Conservation (phyloP, 2,113 vertebrate species). For the Anhinga anhinga region DNA sequence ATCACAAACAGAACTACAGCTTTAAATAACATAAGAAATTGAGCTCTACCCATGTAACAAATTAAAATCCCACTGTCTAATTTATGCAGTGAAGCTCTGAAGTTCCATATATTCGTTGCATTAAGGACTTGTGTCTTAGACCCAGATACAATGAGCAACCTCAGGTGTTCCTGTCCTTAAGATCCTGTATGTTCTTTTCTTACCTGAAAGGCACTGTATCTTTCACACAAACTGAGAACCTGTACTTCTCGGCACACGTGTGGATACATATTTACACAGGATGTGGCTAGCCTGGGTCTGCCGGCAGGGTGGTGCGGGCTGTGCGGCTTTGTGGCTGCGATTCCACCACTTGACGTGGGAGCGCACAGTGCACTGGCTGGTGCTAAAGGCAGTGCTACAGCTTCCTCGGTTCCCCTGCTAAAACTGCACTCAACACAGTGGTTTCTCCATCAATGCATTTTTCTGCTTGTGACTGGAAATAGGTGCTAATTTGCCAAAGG, state of each 20-base stretch:
- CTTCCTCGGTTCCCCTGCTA: not conserved
- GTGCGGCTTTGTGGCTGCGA: not conserved
- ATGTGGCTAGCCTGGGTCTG: not conserved
- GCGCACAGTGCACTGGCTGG: too few relatives aligned
- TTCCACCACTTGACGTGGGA: not conserved
- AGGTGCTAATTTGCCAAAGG: not conserved
- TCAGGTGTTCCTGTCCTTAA: not conserved
- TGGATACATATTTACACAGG: not conserved
- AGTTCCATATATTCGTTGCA: not conserved
- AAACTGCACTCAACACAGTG: not conserved
- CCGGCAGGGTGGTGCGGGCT: not conserved
- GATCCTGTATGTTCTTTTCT: not conserved
- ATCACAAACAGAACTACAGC: not conserved
- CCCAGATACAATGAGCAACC: not conserved
- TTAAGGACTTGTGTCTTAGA: not conserved
- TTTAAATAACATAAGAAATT: not conserved
- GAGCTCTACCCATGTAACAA: not conserved
- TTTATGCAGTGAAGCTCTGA: not conserved
- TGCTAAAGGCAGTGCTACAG: not conserved
- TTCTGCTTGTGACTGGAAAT: not conserved
- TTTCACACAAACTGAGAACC: not conserved
- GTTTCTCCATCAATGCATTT: not conserved
- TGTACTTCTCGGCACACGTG: not conserved
- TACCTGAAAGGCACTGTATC: not conserved
- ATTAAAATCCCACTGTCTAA: not conserved